Evolutionary conservation across 2,113 vertebrate species (phyloP).

Genomic region (Cettia cetti): DNA sequence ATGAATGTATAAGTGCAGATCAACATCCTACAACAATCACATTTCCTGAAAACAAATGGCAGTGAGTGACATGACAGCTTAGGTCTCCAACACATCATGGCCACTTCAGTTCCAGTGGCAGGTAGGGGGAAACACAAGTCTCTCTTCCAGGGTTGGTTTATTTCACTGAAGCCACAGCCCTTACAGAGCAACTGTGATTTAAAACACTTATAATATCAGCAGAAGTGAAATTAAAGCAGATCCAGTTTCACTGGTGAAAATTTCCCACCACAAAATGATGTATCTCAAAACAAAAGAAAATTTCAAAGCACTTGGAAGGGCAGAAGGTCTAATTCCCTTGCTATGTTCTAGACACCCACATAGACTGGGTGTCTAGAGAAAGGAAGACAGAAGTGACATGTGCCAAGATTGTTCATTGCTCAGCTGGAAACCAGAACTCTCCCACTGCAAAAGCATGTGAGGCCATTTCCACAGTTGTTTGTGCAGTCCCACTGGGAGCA

Average conservation of each 20-base stretch:
- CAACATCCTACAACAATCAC: not conserved
- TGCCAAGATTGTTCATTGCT: not conserved
- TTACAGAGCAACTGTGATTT: not conserved
- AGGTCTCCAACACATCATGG: not conserved
- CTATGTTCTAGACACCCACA: not conserved
- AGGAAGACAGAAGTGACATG: not conserved
- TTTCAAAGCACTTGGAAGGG: not conserved
- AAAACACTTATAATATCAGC: not conserved
- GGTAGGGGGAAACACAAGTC: not conserved
- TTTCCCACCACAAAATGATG: not conserved
- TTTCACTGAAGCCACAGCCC: not conserved
- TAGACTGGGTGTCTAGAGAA: not conserved
- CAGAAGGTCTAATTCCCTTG: not conserved
- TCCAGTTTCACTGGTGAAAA: constrained; percentile 3
- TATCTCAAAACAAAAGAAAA: not conserved
- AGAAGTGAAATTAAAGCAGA: not conserved
- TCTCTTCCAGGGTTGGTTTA: not conserved
- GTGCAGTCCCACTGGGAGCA: not conserved
- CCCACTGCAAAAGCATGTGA: not conserved
- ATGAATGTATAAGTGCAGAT: not conserved
- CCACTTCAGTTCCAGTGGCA: not conserved
- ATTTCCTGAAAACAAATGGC: not conserved
- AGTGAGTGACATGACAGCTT: not conserved
- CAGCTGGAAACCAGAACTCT: not conserved
- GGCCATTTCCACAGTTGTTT: not conserved